phyloP scores from a whole-genome alignment of 2,797 vertebrate species.

The Melanotaenia boesemani region DNA sequence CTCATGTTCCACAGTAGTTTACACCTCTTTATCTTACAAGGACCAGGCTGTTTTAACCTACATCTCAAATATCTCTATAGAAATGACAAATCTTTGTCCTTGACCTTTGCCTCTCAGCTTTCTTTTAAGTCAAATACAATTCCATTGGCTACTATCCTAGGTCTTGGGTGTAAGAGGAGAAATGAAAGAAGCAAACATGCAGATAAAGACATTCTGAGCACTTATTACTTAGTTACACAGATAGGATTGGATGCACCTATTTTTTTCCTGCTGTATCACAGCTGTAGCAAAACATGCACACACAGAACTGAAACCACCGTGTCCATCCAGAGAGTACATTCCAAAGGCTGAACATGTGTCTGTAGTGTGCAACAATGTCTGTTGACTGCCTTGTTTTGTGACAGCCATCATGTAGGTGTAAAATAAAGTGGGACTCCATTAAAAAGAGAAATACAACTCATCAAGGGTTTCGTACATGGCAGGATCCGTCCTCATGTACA shows the following conservation, averaged over 20 bases:
- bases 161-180: constrained; percentile 60
- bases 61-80: constrained; percentile 19
- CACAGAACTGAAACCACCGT: constrained; percentile 69
- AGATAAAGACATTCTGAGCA: constrained; percentile 78
- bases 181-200: constrained; percentile 81
- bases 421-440: constrained; percentile 29
- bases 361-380: constrained; percentile 50
- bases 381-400: constrained; percentile 54
- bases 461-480: constrained; percentile 15
- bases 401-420: constrained; percentile 43
- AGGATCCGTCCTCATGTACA: constrained; percentile 37
- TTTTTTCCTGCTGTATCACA: constrained; percentile 56
- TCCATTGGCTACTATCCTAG: constrained; percentile 61
- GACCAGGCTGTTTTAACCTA: constrained; percentile 33
- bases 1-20: constrained; percentile 55
- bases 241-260: constrained; percentile 66
- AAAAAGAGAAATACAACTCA: constrained; percentile 45
- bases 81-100: constrained; percentile 47
- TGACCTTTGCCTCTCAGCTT: constrained; percentile 43
- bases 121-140: constrained; percentile 62
- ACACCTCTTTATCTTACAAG: constrained; percentile 48
- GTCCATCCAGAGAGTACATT: constrained; percentile 50
- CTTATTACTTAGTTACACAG: constrained; percentile 69
- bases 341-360: constrained; percentile 55
- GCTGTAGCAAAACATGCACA: constrained; percentile 80